phyloP scores from a whole-genome alignment of 2,888 invertebrate genomes.

The Lasioglossum pauxillum region DNA sequence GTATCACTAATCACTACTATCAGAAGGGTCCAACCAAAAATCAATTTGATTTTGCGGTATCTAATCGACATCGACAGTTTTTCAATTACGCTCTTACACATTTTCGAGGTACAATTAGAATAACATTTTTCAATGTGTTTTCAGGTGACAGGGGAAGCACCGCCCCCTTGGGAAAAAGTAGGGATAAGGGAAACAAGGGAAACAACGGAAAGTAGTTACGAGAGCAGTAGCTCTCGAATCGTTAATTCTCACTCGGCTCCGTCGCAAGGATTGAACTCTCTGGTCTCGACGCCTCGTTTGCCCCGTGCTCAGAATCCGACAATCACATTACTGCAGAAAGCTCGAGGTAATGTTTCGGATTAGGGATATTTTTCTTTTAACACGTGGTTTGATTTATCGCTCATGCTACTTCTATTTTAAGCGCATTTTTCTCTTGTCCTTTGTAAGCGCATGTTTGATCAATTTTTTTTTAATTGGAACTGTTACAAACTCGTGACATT shows the following conservation, averaged over 20 bases:
- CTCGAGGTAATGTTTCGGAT: constrained; percentile 88
- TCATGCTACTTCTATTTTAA: background rate
- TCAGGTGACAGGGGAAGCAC: constrained; percentile 45
- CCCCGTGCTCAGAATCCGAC: constrained; percentile 95
- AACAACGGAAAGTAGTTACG: constrained; percentile 36
- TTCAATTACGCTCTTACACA: no score
- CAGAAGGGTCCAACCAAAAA: no score
- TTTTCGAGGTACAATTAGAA: background rate
- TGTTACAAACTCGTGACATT: background rate
- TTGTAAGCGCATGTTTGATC: no score
- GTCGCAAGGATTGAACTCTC: constrained; percentile 86
- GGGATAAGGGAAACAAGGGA: constrained; percentile 61
- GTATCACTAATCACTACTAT: no score
- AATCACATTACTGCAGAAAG: constrained; percentile 94
- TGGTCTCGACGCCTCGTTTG: constrained; percentile 85
- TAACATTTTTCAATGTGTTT: background rate
- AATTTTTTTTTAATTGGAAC: background rate
- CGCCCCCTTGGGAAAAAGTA: constrained; percentile 77
- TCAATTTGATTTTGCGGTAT: no score
- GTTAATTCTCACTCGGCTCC: constrained; percentile 87
- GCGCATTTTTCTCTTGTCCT: background rate
- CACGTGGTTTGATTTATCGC: background rate
- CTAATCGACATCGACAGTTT: no score
- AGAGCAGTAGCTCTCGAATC: constrained; percentile 77
- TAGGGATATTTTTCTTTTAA: background rate